Base-by-base conservation (phyloP, 1,140 invertebrate genomes). In the Camponotus pennsylvanicus region DNA sequence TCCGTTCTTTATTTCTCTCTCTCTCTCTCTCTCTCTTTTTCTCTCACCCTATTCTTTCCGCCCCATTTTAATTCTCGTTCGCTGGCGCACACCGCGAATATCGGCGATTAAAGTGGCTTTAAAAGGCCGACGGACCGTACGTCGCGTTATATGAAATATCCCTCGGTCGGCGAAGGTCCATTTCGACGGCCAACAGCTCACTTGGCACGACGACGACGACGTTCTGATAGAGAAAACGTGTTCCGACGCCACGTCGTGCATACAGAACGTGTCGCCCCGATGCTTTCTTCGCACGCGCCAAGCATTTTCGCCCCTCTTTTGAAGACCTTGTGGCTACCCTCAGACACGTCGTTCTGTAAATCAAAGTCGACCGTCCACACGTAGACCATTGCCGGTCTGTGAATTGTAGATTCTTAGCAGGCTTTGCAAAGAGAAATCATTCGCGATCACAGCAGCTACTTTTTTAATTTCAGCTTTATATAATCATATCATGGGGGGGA, bases 61-160 rank as follows among this genome's bases (percentile, higher is more conserved):
- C 69, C 71, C 61, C 66, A 67, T 69, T 76, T 88, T 75, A 86
- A 88, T 86, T 86, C 63, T 42, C 64, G 69, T 67, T 63, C 40
- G 52, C 49, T 27, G 40, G 55, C 67, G 75, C 61, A 55, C 49
- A 73, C 55, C 49, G 55, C 45, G 55, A 83, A 73, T 87, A 84
- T 77, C 79, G 79, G 66, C 86, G 67, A 88, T 89, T 89, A 87
- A 88, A 88, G 86, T 85, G 86, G 67, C 37, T 63, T 85, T 85
- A 85, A 80, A 87, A 88, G 59, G 34, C 52, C 70, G 66, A 55
- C 40, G 37, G 40, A 15, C 32, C 21, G 18, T 85, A 59, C 21
- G 86, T 88, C 67, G 45, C 59, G 69, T 63, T 32, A 59, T 32
- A 76, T 75, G 73, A 89, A 79, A 88, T 85, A 88, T 88, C 63